Conservation (phyloP, 1,140 invertebrate species). For the Hypsibius dujardini region DNA sequence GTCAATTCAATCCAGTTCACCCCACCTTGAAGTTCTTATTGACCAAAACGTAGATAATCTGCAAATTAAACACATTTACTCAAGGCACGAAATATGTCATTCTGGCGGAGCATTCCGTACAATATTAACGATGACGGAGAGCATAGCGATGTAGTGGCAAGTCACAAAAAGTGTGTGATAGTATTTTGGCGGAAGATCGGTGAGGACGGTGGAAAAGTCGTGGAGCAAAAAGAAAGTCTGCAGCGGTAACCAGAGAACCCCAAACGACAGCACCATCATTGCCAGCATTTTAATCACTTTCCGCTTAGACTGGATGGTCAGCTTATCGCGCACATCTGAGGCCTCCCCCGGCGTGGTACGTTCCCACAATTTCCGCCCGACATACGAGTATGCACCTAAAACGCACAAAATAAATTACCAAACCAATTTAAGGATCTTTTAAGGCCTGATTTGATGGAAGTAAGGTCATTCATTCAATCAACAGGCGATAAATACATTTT, state of each 20-base stretch:
- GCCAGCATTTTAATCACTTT: slow-evolving; percentile 43
- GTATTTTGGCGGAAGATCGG: slow-evolving; percentile 10
- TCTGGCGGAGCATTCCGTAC: not conserved
- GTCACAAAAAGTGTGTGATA: slow-evolving; percentile 7
- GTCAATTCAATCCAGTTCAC: no score
- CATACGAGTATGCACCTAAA: slow-evolving; percentile 17
- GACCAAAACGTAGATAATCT: slow-evolving; percentile 16
- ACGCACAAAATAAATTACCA: not conserved
- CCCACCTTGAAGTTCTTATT: slow-evolving; percentile 11
- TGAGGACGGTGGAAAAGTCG: slow-evolving; percentile 25
- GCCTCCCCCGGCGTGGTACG: slow-evolving; percentile 38
- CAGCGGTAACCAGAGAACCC: slow-evolving; percentile 39
- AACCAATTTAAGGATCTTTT: no score
- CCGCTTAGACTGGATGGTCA: slow-evolving; percentile 35
- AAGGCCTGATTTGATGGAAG: no score
- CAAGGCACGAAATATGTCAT: not conserved
- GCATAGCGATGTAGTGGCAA: slow-evolving; percentile 11
- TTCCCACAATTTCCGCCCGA: slow-evolving; percentile 32
- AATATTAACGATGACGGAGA: slow-evolving; percentile 2
- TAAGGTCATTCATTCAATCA: no score
- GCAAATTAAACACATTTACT: not conserved
- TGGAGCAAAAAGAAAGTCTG: slow-evolving; percentile 32
- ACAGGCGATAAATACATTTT: no score
- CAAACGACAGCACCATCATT: slow-evolving; percentile 39
- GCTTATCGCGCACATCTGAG: slow-evolving; percentile 34